A percentile compares a stretch with the other conserved stretches of the same genome.
These are phyloP conservation scores for Brachyopa scutellaris DNA, from an alignment of 2,888 invertebrate species.

Conservation along the genomic window DNA sequence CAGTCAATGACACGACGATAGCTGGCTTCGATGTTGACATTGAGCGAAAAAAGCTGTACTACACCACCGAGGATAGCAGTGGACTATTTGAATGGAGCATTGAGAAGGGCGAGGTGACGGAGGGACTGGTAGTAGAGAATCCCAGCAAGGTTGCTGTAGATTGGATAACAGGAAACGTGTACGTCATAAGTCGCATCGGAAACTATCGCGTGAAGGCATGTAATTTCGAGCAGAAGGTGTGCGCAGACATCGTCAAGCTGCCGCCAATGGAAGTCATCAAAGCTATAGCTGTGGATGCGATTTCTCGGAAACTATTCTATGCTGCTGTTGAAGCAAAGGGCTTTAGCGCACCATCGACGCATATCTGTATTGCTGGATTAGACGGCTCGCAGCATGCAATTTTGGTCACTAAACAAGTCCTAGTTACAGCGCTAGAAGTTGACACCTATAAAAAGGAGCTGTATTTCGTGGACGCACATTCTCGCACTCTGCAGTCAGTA, in stretches of 20 bases:
- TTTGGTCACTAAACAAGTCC: constrained; percentile 78
- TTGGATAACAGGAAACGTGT: constrained; percentile 89
- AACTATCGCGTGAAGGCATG: constrained; percentile 83
- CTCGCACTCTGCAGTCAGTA: constrained; percentile 83
- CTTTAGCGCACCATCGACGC: constrained; percentile 82
- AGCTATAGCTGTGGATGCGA: constrained; percentile 86
- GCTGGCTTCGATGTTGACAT: constrained; percentile 84
- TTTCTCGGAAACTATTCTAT: constrained; percentile 84
- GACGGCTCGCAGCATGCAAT: constrained; percentile 83
- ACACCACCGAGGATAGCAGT: constrained; percentile 81
- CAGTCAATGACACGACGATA: constrained; percentile 82
- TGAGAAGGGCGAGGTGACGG: constrained; percentile 78
- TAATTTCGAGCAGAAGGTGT: constrained; percentile 83
- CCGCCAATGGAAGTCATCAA: constrained; percentile 83
- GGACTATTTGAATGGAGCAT: constrained; percentile 81
- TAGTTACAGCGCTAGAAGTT: constrained; percentile 82
- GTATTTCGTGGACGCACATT: constrained; percentile 89
- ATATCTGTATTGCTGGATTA: constrained; percentile 83
- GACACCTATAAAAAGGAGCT: constrained; percentile 85
- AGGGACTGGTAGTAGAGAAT: constrained; percentile 79
- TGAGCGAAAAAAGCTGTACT: constrained; percentile 82
- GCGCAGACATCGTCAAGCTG: constrained; percentile 83
- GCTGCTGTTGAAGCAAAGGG: constrained; percentile 82
- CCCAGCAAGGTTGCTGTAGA: constrained; percentile 86
- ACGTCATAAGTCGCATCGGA: constrained; percentile 84